These are phyloP conservation scores for Lycophotia porphyrea DNA, from an alignment of 2,888 invertebrate species.

Conservation along the genomic window DNA sequence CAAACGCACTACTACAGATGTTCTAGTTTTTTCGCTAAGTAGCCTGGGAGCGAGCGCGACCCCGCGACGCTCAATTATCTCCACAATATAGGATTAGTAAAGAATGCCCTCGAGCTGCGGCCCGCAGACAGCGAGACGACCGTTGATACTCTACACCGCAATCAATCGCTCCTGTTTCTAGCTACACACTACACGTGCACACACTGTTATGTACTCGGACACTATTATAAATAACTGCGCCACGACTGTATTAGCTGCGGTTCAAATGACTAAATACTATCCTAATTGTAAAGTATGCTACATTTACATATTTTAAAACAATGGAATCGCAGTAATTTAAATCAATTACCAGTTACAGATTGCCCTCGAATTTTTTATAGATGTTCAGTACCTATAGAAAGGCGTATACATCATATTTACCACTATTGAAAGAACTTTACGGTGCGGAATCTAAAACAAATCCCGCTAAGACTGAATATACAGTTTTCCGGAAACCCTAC, in stretches of 20 bases:
- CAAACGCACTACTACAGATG: slow-evolving; percentile 69
- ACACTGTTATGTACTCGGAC: slow-evolving; percentile 53
- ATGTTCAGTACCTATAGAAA: neutral
- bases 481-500: neutral
- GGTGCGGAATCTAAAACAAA: neutral
- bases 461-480: neutral
- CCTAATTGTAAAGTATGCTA: slow-evolving; percentile 41
- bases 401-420: neutral
- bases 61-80: slow-evolving; percentile 54
- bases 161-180: slow-evolving; percentile 70
- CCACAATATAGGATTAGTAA: slow-evolving; percentile 67
- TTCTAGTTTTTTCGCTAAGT: slow-evolving; percentile 71
- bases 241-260: slow-evolving; percentile 53
- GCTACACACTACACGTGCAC: slow-evolving; percentile 67
- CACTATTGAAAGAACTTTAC: neutral
- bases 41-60: slow-evolving; percentile 36
- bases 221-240: slow-evolving; percentile 58
- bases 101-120: slow-evolving; percentile 65
- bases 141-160: slow-evolving; percentile 69
- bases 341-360: slow-evolving; percentile 15
- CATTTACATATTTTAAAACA: slow-evolving; percentile 48
- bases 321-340: slow-evolving; percentile 30
- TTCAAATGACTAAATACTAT: slow-evolving; percentile 51
- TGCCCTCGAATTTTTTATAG: neutral
- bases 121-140: slow-evolving; percentile 76